Base-by-base conservation (phyloP, 2,113 vertebrate species). In the Candoia aspera region DNA sequence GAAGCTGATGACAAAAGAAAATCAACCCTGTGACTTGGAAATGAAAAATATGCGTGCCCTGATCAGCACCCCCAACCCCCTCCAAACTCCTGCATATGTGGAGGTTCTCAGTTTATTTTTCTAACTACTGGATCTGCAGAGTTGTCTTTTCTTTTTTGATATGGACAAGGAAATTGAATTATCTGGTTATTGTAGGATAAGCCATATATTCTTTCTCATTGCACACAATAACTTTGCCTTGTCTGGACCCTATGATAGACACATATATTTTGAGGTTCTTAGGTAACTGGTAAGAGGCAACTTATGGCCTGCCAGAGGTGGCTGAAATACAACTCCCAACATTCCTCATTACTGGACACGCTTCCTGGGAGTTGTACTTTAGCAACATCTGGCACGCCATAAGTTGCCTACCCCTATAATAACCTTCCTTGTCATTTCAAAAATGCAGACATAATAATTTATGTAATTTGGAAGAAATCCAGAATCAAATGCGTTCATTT, bases 1-100 rank as follows among this genome's bases (percentile, higher is more conserved):
- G 54, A 96, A 89, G 92, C 83, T 93, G 84, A 26, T 73, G 9
- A 6, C 15, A 88, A 92, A 94, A 95, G 94, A 93, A 94, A 91
- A 90, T 92, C 94, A 93, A 95, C 91, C 24, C 79, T 24, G 2
- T 37, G 33, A 29, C 86, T 59, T 55, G 37, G 42, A 84, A 10
- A 19, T 29, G 24, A 49, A 62, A 49, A 79, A 58, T 24, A 42
- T 2, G 19, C 26, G 10, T 42, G 33, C n/a, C 8, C 15, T 89
- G 49, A 68, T 54, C 60, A 29, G 62, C 8, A 89, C 19, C 9
- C 9, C 58, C 33, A 59, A 42, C 33, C 26, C 15, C 15, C 13
- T 49, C 23, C 23, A 37, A 90, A 23, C 54, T 58, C 68, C 13
- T 90, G 21, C n/a, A 37, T 23, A 24, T 42, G 3, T 83, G 9